These are phyloP conservation scores for Columbina picui DNA, from an alignment of 2,113 vertebrate genomes.

Conservation along the genomic window DNA sequence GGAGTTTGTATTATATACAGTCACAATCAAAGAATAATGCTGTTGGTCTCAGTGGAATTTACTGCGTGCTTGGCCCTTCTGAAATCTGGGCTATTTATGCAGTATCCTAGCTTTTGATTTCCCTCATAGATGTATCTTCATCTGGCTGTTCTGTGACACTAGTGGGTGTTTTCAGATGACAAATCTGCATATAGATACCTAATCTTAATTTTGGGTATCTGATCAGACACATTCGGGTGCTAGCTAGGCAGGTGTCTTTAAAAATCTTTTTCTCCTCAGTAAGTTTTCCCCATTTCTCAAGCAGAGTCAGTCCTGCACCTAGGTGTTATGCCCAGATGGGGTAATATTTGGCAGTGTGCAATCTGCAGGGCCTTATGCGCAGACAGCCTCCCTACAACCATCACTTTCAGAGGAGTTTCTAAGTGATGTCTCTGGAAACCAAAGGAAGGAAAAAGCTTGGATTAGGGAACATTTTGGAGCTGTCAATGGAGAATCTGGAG, in stretches of 20 bases:
- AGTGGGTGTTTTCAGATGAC: not conserved
- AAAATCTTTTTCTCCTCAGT: not conserved
- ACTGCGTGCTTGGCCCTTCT: not conserved
- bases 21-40: not conserved
- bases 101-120: not conserved
- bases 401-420: not conserved
- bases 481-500: not conserved
- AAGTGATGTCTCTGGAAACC: not conserved
- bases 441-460: not conserved
- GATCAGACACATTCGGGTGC: not conserved
- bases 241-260: not conserved
- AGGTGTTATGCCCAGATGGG: not conserved
- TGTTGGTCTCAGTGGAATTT: not conserved
- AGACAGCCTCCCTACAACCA: not conserved
- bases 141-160: not conserved
- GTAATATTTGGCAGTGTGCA: not conserved
- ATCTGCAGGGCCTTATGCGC: not conserved
- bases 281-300: not conserved
- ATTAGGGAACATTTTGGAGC: not conserved
- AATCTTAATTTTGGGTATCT: not conserved
- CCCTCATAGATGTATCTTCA: rapidly evolving
- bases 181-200: not conserved
- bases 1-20: not conserved
- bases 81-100: not conserved
- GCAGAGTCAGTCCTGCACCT: not conserved